Percentiles rank a stretch among this genome's conserved stretches.
Conservation (phyloP, 2,113 vertebrate species). For the Dascyllus trimaculatus region DNA sequence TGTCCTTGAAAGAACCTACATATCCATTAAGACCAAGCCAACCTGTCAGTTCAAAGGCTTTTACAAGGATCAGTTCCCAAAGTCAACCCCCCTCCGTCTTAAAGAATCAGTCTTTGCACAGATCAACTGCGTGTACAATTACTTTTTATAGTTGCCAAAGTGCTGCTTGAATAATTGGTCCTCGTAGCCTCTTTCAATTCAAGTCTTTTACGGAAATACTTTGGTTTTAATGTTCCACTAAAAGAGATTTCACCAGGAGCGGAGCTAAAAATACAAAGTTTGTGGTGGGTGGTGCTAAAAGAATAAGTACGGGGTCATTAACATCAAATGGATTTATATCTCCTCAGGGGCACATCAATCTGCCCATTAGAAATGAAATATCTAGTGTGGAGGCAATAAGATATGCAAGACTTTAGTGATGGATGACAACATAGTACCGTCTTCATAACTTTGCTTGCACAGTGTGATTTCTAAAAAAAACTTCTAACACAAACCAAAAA, state of each 20-base stretch:
- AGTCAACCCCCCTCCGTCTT: conserved; percentile 9
- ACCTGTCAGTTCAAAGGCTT: conserved; percentile 33
- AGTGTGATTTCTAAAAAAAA: not conserved
- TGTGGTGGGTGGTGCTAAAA: conserved; percentile 15
- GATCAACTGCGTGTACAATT: not conserved
- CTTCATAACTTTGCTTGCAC: too few relatives aligned
- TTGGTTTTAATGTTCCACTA: conserved; percentile 28
- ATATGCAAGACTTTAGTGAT: not conserved
- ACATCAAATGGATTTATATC: conserved; percentile 28
- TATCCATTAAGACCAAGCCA: conserved; percentile 36
- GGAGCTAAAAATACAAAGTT: not conserved
- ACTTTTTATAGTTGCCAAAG: conserved; percentile 22
- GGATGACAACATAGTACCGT: not conserved
- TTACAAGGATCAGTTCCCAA: conserved; percentile 34
- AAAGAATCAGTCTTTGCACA: not conserved
- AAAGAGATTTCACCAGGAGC: conserved; percentile 1
- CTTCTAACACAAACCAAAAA: not conserved
- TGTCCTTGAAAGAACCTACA: conserved; percentile 17
- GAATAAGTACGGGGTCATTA: conserved; percentile 1
- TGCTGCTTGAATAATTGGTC: conserved; percentile 19
- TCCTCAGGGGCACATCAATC: not conserved
- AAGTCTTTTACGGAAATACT: conserved; percentile 4
- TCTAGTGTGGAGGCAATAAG: not conserved
- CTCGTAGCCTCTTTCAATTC: conserved; percentile 19
- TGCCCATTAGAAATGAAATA: conserved; percentile 11